Percentiles rank a stretch among this genome's conserved stretches.
Conservation (phyloP, 2,888 invertebrate genomes). For the Camptogramma bilineatum region DNA sequence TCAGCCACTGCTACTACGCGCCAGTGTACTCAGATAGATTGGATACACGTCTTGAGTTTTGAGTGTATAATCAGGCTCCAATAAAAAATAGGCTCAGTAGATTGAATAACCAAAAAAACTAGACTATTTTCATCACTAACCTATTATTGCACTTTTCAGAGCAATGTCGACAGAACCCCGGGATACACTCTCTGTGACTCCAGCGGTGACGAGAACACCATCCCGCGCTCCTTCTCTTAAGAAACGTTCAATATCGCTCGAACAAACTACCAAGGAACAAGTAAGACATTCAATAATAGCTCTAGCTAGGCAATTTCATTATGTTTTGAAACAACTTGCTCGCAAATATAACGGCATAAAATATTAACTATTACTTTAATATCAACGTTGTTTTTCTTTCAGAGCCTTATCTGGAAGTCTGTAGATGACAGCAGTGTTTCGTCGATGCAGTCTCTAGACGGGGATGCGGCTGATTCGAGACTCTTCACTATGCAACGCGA, state of each 20-base stretch:
- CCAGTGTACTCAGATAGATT: no score
- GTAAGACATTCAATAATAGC: conserved; percentile 44
- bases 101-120: no score
- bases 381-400: conserved; percentile 19
- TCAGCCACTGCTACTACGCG: no score
- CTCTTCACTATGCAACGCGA: conserved; percentile 88
- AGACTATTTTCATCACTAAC: no score
- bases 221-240: conserved; percentile 78
- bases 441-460: conserved; percentile 92
- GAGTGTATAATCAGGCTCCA: no score
- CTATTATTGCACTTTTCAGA: conserved; percentile 48
- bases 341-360: no score
- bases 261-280: conserved; percentile 83
- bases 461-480: conserved; percentile 84
- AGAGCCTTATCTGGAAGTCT: conserved; percentile 92
- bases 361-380: no score
- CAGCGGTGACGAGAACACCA: conserved; percentile 63
- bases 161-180: conserved; percentile 82
- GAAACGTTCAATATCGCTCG: conserved; percentile 81
- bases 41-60: no score
- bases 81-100: no score
- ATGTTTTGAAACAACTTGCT: no score
- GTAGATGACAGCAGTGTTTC: conserved; percentile 94
- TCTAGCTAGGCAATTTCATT: no score
- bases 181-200: conserved; percentile 73